These are phyloP conservation scores for Lichenostomus cassidix DNA, from an alignment of 2,113 vertebrate species.

Conservation along the genomic window DNA sequence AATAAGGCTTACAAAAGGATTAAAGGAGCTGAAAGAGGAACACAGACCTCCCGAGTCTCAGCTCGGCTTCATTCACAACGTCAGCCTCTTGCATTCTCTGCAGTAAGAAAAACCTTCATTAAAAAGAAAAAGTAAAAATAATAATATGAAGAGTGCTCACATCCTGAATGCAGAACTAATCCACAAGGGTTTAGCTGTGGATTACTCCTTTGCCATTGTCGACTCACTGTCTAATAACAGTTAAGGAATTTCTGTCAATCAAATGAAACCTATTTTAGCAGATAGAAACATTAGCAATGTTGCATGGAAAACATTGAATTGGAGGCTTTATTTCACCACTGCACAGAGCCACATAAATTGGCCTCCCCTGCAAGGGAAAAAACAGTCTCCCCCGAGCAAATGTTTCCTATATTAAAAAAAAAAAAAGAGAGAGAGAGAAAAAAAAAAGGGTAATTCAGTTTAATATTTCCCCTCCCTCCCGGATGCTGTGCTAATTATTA, in stretches of 20 bases:
- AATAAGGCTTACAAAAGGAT: not conserved
- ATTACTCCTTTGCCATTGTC: not conserved
- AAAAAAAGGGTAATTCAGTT: not conserved
- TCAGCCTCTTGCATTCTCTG: not conserved
- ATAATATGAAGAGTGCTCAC: not conserved
- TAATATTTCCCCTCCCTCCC: not conserved
- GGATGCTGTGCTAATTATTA: not conserved
- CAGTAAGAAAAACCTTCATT: not conserved
- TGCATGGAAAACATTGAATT: not conserved
- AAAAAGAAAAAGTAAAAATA: not conserved
- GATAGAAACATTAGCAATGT: not conserved
- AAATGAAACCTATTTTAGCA: not conserved
- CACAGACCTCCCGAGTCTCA: not conserved
- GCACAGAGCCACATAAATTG: not conserved
- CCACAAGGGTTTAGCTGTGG: not conserved
- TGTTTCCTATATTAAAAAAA: not conserved
- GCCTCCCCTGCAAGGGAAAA: not conserved
- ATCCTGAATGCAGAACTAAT: not conserved
- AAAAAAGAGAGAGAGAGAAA: not conserved
- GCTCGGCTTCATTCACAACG: fast-evolving
- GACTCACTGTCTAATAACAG: not conserved
- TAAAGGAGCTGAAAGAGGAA: not conserved
- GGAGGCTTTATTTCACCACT: not conserved
- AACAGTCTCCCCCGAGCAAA: not conserved
- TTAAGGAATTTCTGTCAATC: not conserved